Evolutionary conservation across 2,797 vertebrate species (phyloP).

Genomic region (Sparus aurata): DNA sequence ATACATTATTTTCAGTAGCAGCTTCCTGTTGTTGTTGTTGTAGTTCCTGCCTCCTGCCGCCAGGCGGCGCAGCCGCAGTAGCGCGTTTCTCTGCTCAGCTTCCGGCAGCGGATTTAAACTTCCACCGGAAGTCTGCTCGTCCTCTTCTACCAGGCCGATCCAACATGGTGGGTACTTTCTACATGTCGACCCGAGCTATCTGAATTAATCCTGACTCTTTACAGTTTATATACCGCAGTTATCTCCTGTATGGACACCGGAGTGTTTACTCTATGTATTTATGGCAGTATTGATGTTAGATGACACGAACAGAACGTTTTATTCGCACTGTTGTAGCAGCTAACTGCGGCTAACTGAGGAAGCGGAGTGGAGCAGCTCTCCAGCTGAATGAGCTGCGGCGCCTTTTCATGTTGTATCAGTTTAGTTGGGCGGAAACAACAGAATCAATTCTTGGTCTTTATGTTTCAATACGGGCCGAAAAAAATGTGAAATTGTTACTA

Average conservation of each 20-base stretch:
- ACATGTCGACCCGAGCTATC: slow-evolving; percentile 17
- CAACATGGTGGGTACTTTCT: slow-evolving; percentile 89
- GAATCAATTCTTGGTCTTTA: rapidly evolving
- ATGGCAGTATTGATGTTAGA: slow-evolving; percentile 14
- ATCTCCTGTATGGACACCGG: rapidly evolving
- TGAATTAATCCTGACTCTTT: slow-evolving; percentile 61
- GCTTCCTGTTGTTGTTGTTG: slow-evolving; percentile 25
- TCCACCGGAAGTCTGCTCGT: slow-evolving; percentile 71
- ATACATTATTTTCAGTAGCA: no score
- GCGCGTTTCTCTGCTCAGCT: not conserved
- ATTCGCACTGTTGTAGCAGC: not conserved
- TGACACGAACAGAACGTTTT: not conserved
- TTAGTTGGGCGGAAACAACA: rapidly evolving
- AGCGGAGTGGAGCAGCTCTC: not conserved
- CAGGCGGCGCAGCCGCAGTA: slow-evolving; percentile 20
- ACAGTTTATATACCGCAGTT: rapidly evolving
- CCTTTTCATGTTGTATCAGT: rapidly evolving
- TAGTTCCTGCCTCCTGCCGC: slow-evolving; percentile 11
- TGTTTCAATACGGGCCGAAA: rapidly evolving
- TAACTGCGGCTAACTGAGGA: slow-evolving; percentile 8
- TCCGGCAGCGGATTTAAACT: slow-evolving; percentile 67
- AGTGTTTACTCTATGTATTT: rapidly evolving
- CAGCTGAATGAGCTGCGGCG: not conserved
- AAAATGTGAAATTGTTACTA: rapidly evolving
- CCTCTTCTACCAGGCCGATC: slow-evolving; percentile 85